Evolutionary conservation across 2,888 invertebrate genomes (phyloP), one percentile per base, ranked within the genome.

Genomic region (Neria commutata): DNA sequence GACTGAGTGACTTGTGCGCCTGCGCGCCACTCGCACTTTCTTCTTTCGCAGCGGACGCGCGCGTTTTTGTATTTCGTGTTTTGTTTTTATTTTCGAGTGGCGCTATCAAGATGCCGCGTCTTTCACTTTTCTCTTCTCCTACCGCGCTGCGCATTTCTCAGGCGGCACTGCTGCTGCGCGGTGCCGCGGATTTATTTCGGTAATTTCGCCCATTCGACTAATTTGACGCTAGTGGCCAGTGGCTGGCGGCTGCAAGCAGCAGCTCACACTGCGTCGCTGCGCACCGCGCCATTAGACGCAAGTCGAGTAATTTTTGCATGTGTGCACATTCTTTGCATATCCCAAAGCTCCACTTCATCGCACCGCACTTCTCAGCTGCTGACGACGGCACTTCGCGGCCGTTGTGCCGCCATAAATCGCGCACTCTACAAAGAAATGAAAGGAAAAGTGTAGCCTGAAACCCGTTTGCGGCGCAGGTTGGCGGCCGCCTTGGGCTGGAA

Each of bases 1-100:
- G 25, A 37, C 54, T 48, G 37, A n/a, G 5, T 16, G 37, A n/a
- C 37, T 29, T 37, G 37, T n/a, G 34, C 46, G 51, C 57, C 11
- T 25, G 46, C 48, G 37, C 40, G 40, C n/a, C 17, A 52, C 48
- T 57, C 52, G 51, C 57, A 57, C 57, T 57, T 57, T 57, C 42
- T 42, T 42, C 21, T 17, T 37, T 25, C 25, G 45, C 33, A 19
- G 42, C 42, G 19, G 21, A 19, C 19, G 5, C 14, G 17, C 19
- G 3, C 3, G 21, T 19, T 6, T 42, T n/a, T 37, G 8, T n/a
- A 4, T n/a, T 29, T 29, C 11, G 29, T 14, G 37, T n/a, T 37
- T n/a, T n/a, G n/a, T n/a, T n/a, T n/a, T n/a, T n/a, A 37, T 37
- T 37, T 37, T 14, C 16, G 37, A 8, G 4, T n/a, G 37, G 19